A percentile compares a stretch with the other conserved stretches of the same genome.
These are phyloP conservation scores for Artibeus jamaicensis DNA, from an alignment of 2,797 vertebrate genomes.

Conservation along the genomic window DNA sequence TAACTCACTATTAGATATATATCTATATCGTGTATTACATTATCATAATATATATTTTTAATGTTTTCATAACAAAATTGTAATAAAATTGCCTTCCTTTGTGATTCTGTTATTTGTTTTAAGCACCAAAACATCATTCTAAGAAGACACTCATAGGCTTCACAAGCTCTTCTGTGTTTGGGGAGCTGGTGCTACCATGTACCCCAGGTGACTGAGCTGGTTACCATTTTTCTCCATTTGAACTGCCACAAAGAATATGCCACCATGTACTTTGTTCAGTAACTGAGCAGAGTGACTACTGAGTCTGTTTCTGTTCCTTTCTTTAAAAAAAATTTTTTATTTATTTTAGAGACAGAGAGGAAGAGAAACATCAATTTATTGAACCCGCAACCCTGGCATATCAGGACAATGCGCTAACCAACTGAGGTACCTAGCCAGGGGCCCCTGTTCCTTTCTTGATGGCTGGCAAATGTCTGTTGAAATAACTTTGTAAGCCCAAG, in stretches of 20 bases:
- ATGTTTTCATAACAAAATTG: not conserved
- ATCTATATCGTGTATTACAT: not conserved
- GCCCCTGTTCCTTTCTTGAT: not conserved
- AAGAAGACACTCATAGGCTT: not conserved
- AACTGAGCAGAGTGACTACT: not conserved
- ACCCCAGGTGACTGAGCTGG: accelerated
- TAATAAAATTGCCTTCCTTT: conserved; percentile 23
- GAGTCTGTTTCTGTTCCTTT: not conserved
- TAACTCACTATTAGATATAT: not conserved
- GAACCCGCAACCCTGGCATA: no score
- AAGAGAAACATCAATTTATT: no score
- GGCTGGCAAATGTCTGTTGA: not conserved
- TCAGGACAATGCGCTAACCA: no score
- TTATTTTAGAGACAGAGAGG: no score
- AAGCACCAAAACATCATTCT: not conserved
- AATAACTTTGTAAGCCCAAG: not conserved
- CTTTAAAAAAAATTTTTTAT: no score
- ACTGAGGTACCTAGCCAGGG: no score
- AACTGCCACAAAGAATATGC: not conserved
- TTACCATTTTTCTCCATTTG: not conserved
- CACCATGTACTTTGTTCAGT: not conserved
- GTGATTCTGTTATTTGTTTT: not conserved
- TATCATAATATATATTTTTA: not conserved
- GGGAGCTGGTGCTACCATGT: not conserved
- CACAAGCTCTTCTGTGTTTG: not conserved